These are phyloP conservation scores for Aotus griseimembra DNA, from an alignment of 2,797 vertebrate species.

Conservation along the genomic window DNA sequence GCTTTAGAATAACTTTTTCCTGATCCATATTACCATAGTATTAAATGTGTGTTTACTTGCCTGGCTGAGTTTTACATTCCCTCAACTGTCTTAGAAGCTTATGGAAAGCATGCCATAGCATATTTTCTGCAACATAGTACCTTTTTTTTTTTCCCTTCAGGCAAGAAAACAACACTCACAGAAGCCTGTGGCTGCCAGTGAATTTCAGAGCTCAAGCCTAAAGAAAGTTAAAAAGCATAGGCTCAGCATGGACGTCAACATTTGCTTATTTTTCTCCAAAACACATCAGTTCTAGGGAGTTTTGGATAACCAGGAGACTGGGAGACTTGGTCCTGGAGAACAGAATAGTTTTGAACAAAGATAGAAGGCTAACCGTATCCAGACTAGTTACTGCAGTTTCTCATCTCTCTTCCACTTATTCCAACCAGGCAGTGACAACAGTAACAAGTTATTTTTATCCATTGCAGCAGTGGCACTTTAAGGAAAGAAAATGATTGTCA, in stretches of 20 bases:
- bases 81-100: conserved; percentile 26
- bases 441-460: conserved; percentile 69
- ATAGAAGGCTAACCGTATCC: not conserved
- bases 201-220: conserved; percentile 6
- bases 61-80: conserved; percentile 44
- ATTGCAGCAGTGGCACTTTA: conserved; percentile 61
- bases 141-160: not conserved
- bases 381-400: conserved; percentile 35
- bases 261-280: conserved; percentile 59
- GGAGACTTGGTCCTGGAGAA: conserved; percentile 8
- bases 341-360: conserved; percentile 12
- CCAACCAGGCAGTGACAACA: conserved; percentile 28
- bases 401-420: conserved; percentile 35
- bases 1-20: conserved; percentile 74
- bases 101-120: conserved; percentile 36
- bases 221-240: conserved; percentile 58
- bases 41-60: conserved; percentile 70
- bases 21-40: conserved; percentile 60
- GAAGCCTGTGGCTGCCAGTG: conserved; percentile 26
- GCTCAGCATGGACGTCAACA: not conserved
- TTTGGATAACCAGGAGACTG: conserved; percentile 34
- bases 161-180: conserved; percentile 46
- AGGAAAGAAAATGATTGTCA: conserved; percentile 78
- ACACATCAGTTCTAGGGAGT: not conserved
- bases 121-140: conserved; percentile 53